These are phyloP conservation scores for Philereme transversata DNA, from an alignment of 2,888 invertebrate genomes.

Conservation along the genomic window DNA sequence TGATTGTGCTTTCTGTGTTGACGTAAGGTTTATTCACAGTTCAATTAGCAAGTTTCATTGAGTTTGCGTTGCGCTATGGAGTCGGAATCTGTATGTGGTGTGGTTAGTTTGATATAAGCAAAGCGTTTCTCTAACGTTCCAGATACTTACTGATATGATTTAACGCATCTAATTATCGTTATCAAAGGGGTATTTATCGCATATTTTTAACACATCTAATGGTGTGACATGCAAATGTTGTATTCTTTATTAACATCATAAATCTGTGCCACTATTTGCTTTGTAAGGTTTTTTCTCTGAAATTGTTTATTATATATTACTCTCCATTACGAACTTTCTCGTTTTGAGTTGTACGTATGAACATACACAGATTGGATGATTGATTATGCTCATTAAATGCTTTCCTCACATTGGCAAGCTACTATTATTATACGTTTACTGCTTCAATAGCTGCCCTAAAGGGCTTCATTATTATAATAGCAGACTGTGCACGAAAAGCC, in stretches of 20 bases:
- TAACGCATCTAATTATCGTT: no score
- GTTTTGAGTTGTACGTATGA: no score
- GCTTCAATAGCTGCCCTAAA: slow-evolving; percentile 45
- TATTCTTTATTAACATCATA: no score
- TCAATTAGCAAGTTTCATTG: background rate
- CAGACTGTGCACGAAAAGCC: slow-evolving; percentile 49
- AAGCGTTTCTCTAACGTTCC: background rate
- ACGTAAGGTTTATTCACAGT: slow-evolving; percentile 2
- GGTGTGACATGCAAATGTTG: no score
- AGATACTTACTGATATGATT: background rate
- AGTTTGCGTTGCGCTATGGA: background rate
- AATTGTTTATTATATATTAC: no score
- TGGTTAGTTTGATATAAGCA: background rate
- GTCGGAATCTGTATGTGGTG: slow-evolving; percentile 4
- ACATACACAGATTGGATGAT: no score
- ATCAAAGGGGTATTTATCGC: no score
- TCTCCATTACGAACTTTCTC: no score
- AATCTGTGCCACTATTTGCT: no score
- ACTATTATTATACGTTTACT: slow-evolving; percentile 23
- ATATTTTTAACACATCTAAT: no score
- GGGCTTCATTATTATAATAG: slow-evolving; percentile 59
- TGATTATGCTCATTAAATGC: background rate
- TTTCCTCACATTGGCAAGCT: background rate
- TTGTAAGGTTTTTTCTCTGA: no score
- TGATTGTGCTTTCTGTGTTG: slow-evolving; percentile 20